Evolutionary conservation across 2,888 invertebrate species (phyloP).

Genomic region (Leptopilina drosophilae): DNA sequence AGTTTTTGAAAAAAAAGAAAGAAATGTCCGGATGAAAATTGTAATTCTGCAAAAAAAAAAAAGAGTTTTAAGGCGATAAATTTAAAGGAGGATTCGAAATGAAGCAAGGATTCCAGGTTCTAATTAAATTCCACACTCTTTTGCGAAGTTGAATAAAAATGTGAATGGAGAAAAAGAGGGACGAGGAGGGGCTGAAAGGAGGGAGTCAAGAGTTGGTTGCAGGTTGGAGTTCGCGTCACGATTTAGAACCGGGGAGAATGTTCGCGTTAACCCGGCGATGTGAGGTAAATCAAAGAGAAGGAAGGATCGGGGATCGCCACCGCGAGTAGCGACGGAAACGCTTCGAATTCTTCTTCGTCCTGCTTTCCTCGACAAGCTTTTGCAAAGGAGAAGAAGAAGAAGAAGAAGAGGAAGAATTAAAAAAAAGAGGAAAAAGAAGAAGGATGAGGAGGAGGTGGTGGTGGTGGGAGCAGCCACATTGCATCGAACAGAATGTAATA

Average conservation of each 20-base stretch:
- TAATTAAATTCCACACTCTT: conserved; percentile 58
- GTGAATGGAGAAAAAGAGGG: conserved; percentile 39
- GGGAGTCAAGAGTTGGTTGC: conserved; percentile 37
- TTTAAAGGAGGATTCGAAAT: neutral
- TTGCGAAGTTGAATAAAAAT: conserved; percentile 49
- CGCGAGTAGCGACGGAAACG: conserved; percentile 59
- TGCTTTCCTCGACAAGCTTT: conserved; percentile 36
- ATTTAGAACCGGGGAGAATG: conserved; percentile 30
- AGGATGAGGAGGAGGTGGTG: conserved; percentile 21
- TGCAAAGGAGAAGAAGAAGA: too few relatives aligned
- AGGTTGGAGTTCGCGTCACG: conserved; percentile 39
- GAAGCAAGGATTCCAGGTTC: conserved; percentile 6
- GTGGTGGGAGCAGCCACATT: conserved; percentile 40
- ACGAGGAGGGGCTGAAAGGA: conserved; percentile 26
- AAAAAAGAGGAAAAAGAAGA: neutral
- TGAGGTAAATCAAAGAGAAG: conserved; percentile 40
- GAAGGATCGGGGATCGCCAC: conserved; percentile 55
- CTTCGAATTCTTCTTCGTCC: conserved; percentile 58
- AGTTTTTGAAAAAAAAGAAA: too few relatives aligned
- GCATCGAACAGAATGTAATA: conserved; percentile 52
- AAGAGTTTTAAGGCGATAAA: too few relatives aligned
- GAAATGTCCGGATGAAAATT: too few relatives aligned
- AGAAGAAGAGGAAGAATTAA: too few relatives aligned
- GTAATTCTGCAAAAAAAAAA: too few relatives aligned
- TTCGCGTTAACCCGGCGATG: conserved; percentile 38